Percentiles rank a stretch among this genome's conserved stretches.
These are phyloP conservation scores for Drosophila mercatorum DNA, from an alignment of 2,888 invertebrate species.

Conservation along the genomic window DNA sequence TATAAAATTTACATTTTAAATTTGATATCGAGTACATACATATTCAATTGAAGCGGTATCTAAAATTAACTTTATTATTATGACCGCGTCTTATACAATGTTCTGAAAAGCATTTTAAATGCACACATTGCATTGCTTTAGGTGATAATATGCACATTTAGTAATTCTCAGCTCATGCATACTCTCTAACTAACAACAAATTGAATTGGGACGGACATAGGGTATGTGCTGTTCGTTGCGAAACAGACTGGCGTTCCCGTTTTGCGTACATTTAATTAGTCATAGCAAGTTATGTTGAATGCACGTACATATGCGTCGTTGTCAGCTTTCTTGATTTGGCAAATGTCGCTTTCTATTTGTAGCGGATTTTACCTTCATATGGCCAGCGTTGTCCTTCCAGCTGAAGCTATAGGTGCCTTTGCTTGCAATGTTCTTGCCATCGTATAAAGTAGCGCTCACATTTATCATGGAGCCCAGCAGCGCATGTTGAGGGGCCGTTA, in stretches of 20 bases:
- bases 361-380: conserved; percentile 52
- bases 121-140: not conserved
- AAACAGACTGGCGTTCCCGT: not conserved
- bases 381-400: conserved; percentile 87
- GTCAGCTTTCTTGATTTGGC: not conserved
- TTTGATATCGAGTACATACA: conserved; percentile 45
- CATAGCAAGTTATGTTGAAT: conserved; percentile 15
- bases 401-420: conserved; percentile 86
- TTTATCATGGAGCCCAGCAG: conserved; percentile 90
- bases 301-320: not conserved
- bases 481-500: conserved; percentile 88
- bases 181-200: not conserved
- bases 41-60: conserved; percentile 32
- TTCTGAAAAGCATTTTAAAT: conserved; percentile 13
- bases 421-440: conserved; percentile 69
- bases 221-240: conserved; percentile 9
- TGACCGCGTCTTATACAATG: not conserved
- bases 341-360: conserved; percentile 30
- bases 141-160: not conserved
- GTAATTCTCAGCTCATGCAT: not conserved
- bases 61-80: conserved; percentile 34
- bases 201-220: conserved; percentile 1
- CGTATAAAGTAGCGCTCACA: conserved; percentile 85
- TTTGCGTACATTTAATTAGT: conserved; percentile 40
- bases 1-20: conserved; percentile 53